Percentiles rank a stretch among this genome's conserved stretches.
Conservation (phyloP, 2,797 vertebrate genomes). For the Phrynocephalus vlangalii region DNA sequence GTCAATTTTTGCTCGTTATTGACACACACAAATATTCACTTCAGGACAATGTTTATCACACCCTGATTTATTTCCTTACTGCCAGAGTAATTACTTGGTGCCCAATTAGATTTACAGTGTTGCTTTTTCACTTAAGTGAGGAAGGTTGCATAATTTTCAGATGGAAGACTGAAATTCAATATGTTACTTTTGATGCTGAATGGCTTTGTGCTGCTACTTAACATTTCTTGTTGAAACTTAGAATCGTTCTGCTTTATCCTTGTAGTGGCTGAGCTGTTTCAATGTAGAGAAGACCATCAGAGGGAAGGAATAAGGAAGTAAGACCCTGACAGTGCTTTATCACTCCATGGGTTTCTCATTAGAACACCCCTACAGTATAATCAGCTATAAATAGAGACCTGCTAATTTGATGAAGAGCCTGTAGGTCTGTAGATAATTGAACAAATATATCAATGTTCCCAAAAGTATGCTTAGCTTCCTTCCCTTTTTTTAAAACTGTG, state of each 20-base stretch:
- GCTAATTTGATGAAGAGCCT: slow-evolving; percentile 65
- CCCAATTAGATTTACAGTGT: slow-evolving; percentile 53
- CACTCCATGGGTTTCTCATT: slow-evolving; percentile 52
- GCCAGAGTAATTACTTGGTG: slow-evolving; percentile 44
- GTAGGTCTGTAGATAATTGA: slow-evolving; percentile 57
- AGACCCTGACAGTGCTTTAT: slow-evolving; percentile 52
- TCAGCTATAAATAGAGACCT: slow-evolving; percentile 56
- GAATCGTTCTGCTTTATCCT: neutral
- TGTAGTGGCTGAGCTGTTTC: slow-evolving; percentile 18
- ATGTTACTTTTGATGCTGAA: neutral
- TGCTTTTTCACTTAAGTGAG: slow-evolving; percentile 47
- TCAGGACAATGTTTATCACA: slow-evolving; percentile 38
- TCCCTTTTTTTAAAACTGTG: slow-evolving; percentile 24
- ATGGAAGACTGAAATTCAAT: neutral
- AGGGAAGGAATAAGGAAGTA: slow-evolving; percentile 12
- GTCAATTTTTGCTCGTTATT: slow-evolving; percentile 31
- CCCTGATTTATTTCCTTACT: slow-evolving; percentile 54
- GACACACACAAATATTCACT: slow-evolving; percentile 35
- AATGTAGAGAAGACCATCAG: slow-evolving; percentile 19
- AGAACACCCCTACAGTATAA: slow-evolving; percentile 43
- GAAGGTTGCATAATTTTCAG: neutral
- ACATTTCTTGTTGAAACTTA: neutral
- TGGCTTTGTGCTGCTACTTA: neutral
- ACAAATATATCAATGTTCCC: slow-evolving; percentile 58
- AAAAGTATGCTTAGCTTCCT: slow-evolving; percentile 32